Percentiles rank a stretch among this genome's conserved stretches.
These are phyloP conservation scores for Drosophila yooni DNA, from an alignment of 2,888 invertebrate genomes.

Conservation along the genomic window DNA sequence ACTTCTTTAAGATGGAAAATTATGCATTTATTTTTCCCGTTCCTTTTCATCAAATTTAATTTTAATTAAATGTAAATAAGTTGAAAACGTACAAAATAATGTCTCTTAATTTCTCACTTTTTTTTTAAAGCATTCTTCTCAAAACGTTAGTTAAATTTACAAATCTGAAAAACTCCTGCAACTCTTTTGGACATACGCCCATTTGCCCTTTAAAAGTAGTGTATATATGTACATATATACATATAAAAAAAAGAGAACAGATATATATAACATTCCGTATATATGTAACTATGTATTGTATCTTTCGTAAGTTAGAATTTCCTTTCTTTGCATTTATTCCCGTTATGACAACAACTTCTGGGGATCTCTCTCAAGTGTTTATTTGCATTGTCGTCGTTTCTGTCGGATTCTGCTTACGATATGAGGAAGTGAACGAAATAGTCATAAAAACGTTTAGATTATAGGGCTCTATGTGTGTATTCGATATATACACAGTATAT, in stretches of 20 bases:
- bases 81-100: not conserved
- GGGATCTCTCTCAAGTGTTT: conserved; percentile 56
- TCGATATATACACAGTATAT: not conserved
- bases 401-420: conserved; percentile 17
- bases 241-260: not conserved
- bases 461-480: conserved; percentile 18
- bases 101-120: not conserved
- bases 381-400: conserved; percentile 51
- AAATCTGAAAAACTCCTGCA: not conserved
- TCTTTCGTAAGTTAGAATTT: not conserved
- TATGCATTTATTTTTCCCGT: too few species aligned
- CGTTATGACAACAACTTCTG: conserved; percentile 2
- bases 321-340: not conserved
- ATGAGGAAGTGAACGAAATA: conserved; percentile 40
- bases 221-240: not conserved
- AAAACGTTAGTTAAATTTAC: not conserved
- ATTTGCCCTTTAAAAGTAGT: not conserved
- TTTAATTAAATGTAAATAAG: not conserved
- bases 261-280: not conserved
- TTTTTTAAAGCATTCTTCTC: not conserved
- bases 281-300: not conserved
- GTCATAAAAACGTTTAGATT: conserved; percentile 32
- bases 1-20: too few species aligned
- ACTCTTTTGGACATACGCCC: not conserved
- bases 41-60: too few species aligned